phyloP scores from a whole-genome alignment of 2,888 invertebrate species.

The Nowickia ferox region DNA sequence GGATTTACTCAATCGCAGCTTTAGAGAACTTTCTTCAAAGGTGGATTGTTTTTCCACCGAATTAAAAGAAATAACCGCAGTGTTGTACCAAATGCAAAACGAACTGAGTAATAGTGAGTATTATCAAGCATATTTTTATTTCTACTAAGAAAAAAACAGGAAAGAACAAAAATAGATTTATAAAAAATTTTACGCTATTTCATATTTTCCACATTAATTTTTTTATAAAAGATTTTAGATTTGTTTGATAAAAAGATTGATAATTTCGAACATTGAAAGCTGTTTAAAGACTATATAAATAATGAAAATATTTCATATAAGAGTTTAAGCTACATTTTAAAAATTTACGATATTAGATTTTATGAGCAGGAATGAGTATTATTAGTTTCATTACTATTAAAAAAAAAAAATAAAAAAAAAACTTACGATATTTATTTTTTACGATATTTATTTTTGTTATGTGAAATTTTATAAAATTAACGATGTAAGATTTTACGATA shows the following conservation, averaged over 20 bases:
- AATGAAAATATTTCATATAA: no score
- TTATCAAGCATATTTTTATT: not conserved
- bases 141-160: not conserved
- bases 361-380: no score
- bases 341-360: not conserved
- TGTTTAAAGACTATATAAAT: no score
- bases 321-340: no score
- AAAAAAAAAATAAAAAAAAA: no score
- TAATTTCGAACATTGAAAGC: not conserved
- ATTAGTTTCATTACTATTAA: no score
- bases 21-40: conserved; percentile 78
- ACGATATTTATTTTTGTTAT: no score
- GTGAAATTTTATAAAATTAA: no score
- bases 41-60: conserved; percentile 78
- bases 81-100: conserved; percentile 76
- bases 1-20: conserved; percentile 78
- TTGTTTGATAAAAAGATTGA: no score
- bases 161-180: not conserved
- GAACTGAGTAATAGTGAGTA: conserved; percentile 79
- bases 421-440: no score
- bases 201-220: not conserved
- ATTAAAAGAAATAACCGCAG: conserved; percentile 76
- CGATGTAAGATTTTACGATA: no score
- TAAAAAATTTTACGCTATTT: not conserved
- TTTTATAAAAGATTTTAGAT: no score